Base-by-base conservation (phyloP, 2,113 vertebrate species). In the Puma concolor region DNA sequence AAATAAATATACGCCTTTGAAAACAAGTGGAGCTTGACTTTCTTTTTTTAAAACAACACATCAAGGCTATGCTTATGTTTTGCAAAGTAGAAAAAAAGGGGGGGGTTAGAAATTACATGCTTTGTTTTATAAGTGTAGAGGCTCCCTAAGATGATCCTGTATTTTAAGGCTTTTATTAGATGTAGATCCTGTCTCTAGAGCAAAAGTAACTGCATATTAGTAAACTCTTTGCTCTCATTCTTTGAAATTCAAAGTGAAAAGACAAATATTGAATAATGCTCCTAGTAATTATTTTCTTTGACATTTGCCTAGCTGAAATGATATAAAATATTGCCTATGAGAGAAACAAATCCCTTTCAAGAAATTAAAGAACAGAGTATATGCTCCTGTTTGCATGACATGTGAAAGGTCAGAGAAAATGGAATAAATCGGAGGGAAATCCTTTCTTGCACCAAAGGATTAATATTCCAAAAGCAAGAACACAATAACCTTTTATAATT, bases 401-500 rank as follows among this genome's bases (percentile, higher is more conserved):
- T 97, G 80, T 97, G 93, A 97, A 98, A 96, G 95, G 92, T 93
- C 94, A 97, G 69, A 93, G 94, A 92, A 92, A 98, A 96, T 89
- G 88, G 95, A 97, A 93, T 95, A 95, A 77, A 71, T 96, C 9
- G 1, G 38, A 97, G 91, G 67, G 88, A 74, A 80, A 86, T 97
- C 79, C 74, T 89, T 97, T 80, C 94, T 93, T 92, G 83, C 88
- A 91, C 29, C 27, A 31, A 89, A 96, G 94, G 88, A 92, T 98
- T 98, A 86, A 97, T 99, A 97, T 98, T 97, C 96, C 93, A 89
- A 97, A 97, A 88, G 84, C 52, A 48, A 77, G 54, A 89, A 19
- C 90, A 69, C 94, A 98, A 83, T 96, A 96, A 93, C 94, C 98
- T 98, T 98, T 98, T 98, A 95, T 97, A 98, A 95, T 98, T 97